phyloP scores from a whole-genome alignment of 1,140 invertebrate genomes.

The Pachypeltis micranthus region DNA sequence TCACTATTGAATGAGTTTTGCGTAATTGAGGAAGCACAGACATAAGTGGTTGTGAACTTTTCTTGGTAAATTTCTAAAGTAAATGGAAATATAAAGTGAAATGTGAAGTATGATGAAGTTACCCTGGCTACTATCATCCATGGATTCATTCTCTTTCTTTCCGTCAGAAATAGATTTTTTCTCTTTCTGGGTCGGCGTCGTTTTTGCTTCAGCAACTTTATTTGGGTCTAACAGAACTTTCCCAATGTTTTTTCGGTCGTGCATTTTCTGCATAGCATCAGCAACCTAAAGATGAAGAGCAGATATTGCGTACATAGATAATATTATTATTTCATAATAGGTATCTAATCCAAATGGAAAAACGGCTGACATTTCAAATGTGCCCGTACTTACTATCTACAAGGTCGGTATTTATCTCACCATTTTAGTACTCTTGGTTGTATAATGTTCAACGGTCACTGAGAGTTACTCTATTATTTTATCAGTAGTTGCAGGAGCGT shows the following conservation, averaged over 20 bases:
- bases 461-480: too few relatives aligned
- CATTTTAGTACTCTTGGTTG: too few relatives aligned
- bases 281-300: slow-evolving; percentile 43
- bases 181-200: slow-evolving; percentile 55
- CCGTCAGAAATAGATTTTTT: slow-evolving; percentile 41
- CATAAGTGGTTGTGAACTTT: too few relatives aligned
- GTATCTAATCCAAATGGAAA: neutral
- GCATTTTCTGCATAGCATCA: slow-evolving; percentile 85
- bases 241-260: slow-evolving; percentile 81
- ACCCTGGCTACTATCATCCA: slow-evolving; percentile 15
- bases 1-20: too few relatives aligned
- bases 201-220: slow-evolving; percentile 62
- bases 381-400: too few relatives aligned
- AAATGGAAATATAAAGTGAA: too few relatives aligned
- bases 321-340: neutral
- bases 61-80: too few relatives aligned
- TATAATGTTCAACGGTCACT: too few relatives aligned
- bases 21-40: too few relatives aligned
- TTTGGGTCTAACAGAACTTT: slow-evolving; percentile 74
- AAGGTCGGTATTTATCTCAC: too few relatives aligned
- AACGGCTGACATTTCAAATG: neutral
- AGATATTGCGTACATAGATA: neutral
- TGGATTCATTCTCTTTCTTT: slow-evolving; percentile 49
- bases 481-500: too few relatives aligned
- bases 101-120: too few relatives aligned